Conservation (phyloP, 2,797 vertebrate species). For the Eleutherodactylus coqui region DNA sequence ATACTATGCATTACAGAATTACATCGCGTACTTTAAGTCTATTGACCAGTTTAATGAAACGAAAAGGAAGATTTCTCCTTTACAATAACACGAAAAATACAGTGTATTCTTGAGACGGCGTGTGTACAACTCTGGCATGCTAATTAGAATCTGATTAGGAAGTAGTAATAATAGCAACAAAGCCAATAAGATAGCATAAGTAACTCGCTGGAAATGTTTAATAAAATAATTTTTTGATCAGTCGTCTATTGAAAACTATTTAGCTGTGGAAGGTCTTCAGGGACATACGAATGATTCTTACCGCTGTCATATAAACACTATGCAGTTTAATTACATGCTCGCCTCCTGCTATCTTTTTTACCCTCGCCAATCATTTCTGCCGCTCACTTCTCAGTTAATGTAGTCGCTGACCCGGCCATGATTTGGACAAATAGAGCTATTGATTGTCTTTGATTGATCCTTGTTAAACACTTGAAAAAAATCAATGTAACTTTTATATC, state of each 20-base stretch:
- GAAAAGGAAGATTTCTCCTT: constrained; percentile 1
- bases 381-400: constrained; percentile 51
- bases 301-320: constrained; percentile 39
- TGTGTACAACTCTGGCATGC: background rate
- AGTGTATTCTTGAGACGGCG: background rate
- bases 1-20: background rate
- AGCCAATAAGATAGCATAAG: constrained; percentile 7
- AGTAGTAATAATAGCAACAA: constrained; percentile 25
- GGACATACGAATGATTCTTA: constrained; percentile 19
- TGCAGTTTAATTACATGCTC: constrained; percentile 52
- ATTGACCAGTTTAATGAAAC: constrained; percentile 24
- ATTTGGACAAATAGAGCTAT: constrained; percentile 60
- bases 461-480: constrained; percentile 61
- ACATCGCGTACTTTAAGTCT: background rate
- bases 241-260: constrained; percentile 34
- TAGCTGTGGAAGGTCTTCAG: constrained; percentile 18
- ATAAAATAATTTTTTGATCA: constrained; percentile 28
- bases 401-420: constrained; percentile 59
- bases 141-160: constrained; percentile 44
- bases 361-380: constrained; percentile 46
- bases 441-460: constrained; percentile 61
- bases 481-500: constrained; percentile 57
- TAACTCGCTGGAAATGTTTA: constrained; percentile 2
- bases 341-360: constrained; percentile 46
- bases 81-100: constrained; percentile 10